Conservation (phyloP, 2,888 invertebrate genomes). For the Andrena bicolor region DNA sequence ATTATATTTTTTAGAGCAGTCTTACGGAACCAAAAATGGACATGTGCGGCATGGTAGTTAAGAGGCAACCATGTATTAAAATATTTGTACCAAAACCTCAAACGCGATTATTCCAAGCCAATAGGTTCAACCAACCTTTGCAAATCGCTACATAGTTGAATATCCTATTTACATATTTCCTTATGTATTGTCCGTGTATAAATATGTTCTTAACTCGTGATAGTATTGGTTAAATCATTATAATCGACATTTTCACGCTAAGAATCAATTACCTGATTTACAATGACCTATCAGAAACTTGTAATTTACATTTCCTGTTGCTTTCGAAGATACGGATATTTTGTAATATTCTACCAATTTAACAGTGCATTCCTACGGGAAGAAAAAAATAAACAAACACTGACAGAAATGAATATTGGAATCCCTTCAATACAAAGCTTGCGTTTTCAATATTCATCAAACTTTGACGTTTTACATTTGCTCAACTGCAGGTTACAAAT, state of each 20-base stretch:
- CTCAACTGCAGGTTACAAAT: neutral
- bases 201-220: conserved; percentile 12
- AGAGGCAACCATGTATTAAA: conserved; percentile 44
- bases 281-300: neutral
- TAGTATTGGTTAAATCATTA: neutral
- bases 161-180: conserved; percentile 1
- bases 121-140: conserved; percentile 38
- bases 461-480: neutral
- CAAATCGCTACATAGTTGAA: conserved; percentile 21
- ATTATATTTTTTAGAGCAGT: neutral
- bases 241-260: neutral
- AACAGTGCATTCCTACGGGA: neutral
- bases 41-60: conserved; percentile 22
- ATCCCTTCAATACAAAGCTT: neutral
- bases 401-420: neutral
- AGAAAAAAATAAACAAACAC: neutral
- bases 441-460: neutral
- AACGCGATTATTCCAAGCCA: conserved; percentile 55
- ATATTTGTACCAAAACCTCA: conserved; percentile 40
- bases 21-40: conserved; percentile 17
- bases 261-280: neutral
- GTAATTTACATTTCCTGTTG: conserved; percentile 9
- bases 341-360: neutral
- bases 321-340: neutral
- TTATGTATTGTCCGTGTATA: neutral